A percentile compares a stretch with the other conserved stretches of the same genome.
Evolutionary conservation across 2,113 vertebrate species (phyloP).

Genomic region (Coregonus clupeaformis): DNA sequence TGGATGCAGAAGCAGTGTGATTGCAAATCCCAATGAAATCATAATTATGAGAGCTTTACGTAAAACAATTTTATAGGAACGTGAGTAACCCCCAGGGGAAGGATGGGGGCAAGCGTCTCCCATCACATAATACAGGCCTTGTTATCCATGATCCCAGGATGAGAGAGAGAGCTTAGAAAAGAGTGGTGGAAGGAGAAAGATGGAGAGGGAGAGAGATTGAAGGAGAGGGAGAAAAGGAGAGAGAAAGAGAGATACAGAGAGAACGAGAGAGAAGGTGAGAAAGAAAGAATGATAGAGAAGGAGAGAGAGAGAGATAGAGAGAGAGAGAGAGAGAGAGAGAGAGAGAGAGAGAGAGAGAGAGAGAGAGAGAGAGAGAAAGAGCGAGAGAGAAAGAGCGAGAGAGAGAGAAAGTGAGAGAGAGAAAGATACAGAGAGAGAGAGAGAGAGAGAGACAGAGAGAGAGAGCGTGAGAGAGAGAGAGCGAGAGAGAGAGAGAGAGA

Average conservation of each 20-base stretch:
- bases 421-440: background rate
- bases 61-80: constrained; percentile 2
- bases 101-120: constrained; percentile 27
- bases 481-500: background rate
- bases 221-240: constrained; percentile 3
- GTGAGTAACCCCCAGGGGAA: constrained; percentile 29
- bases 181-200: background rate
- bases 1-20: constrained; percentile 38
- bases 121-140: constrained; percentile 30
- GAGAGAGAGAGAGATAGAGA: constrained; percentile 1
- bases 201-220: background rate
- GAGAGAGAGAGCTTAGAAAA: constrained; percentile 1
- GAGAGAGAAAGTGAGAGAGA: background rate
- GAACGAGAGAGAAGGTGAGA: background rate
- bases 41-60: background rate
- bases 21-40: constrained; percentile 41
- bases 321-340: background rate
- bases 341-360: background rate
- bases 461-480: background rate
- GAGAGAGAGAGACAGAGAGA: background rate
- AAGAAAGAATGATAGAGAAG: background rate
- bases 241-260: background rate
- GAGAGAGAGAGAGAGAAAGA: background rate
- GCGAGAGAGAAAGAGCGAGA: background rate
- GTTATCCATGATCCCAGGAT: constrained; percentile 15